A percentile compares a stretch with the other conserved stretches of the same genome.
Evolutionary conservation across 2,888 invertebrate genomes (phyloP).

Genomic region (Epinotia bilunana): DNA sequence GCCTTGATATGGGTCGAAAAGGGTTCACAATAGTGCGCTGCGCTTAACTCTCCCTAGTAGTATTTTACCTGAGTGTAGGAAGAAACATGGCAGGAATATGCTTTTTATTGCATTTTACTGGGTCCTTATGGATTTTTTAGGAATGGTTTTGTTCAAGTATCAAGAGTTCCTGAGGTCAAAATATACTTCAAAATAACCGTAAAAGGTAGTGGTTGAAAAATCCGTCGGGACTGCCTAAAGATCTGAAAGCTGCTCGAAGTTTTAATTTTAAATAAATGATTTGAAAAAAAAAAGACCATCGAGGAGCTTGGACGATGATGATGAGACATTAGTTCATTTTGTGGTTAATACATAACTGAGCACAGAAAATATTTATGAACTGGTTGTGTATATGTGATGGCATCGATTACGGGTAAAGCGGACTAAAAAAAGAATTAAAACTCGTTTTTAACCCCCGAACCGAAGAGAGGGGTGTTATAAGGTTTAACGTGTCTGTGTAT

Average conservation of each 20-base stretch:
- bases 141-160: constrained; percentile 10
- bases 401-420: not conserved
- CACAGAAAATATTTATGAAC: not conserved
- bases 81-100: constrained; percentile 62
- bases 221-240: not conserved
- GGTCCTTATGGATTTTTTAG: constrained; percentile 19
- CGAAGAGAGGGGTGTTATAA: too few relatives aligned
- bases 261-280: too few relatives aligned
- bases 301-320: too few relatives aligned
- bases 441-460: too few relatives aligned
- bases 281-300: too few relatives aligned
- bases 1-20: constrained; percentile 72
- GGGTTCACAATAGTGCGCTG: constrained; percentile 64
- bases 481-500: too few relatives aligned
- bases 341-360: not conserved
- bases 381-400: not conserved
- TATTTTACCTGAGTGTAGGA: constrained; percentile 64
- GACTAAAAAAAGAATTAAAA: not conserved
- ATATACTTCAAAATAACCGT: not conserved
- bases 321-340: not conserved
- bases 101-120: constrained; percentile 56
- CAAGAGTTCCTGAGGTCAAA: not conserved
- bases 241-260: too few relatives aligned
- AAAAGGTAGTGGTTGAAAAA: not conserved
- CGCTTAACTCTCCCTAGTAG: constrained; percentile 58